These are phyloP conservation scores for Diadumene lineata DNA, from an alignment of 92 coral and sea anemone genomes.

Conservation along the genomic window DNA sequence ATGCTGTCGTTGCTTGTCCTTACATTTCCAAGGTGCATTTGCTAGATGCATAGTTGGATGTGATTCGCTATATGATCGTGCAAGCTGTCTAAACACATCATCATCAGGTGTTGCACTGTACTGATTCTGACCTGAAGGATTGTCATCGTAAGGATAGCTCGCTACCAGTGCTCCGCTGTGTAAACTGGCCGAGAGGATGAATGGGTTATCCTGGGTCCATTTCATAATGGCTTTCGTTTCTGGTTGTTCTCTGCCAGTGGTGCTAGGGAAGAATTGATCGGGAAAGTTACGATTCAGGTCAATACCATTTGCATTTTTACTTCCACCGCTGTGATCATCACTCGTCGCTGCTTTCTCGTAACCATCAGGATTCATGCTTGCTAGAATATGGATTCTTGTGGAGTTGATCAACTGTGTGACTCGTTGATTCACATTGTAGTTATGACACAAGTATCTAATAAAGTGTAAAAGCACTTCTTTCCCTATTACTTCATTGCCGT, in stretches of 20 bases:
- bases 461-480: conserved; percentile 80
- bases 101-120: conserved; percentile 99
- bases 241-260: conserved; percentile 85
- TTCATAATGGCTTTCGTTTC: conserved; percentile 81
- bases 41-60: conserved; percentile 99
- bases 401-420: conserved; percentile 65
- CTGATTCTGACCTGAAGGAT: conserved; percentile 92
- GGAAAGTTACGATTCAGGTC: conserved; percentile 97
- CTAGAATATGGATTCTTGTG: conserved; percentile 86
- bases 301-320: conserved; percentile 81
- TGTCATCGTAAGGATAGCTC: conserved; percentile 91
- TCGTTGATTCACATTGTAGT: conserved; percentile 64
- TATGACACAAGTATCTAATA: conserved; percentile 79
- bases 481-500: conserved; percentile 91
- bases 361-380: conserved; percentile 98
- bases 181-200: conserved; percentile 93
- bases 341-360: conserved; percentile 87
- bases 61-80: conserved; percentile 80
- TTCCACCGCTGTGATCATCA: conserved; percentile 50
- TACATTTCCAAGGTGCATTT: conserved; percentile 95
- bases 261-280: conserved; percentile 95
- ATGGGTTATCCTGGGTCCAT: conserved; percentile 85
- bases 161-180: conserved; percentile 99
- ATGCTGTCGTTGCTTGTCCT: conserved; percentile 82
- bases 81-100: conserved; percentile 91